Conservation (phyloP, 2,113 vertebrate genomes). For the Felis chaus region DNA sequence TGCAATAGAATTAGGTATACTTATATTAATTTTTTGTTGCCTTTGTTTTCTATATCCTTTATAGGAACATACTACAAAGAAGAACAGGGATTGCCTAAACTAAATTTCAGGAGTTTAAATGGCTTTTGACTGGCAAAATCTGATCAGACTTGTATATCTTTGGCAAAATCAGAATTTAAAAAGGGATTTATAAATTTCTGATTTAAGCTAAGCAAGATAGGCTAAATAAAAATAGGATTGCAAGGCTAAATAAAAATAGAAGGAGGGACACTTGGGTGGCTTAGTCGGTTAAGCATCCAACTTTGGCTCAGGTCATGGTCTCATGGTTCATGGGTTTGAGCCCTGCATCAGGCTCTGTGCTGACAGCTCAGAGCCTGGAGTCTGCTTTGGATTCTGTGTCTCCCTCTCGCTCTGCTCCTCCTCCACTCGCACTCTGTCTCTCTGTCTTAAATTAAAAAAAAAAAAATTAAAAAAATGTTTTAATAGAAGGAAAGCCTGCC, state of each 20-base stretch:
- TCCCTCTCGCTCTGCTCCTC: no score
- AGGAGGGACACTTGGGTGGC: no score
- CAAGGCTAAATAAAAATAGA: no score
- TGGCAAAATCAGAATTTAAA: background rate
- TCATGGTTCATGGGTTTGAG: no score
- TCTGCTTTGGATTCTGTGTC: no score
- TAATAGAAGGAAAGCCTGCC: background rate
- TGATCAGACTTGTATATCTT: background rate
- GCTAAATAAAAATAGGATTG: background rate
- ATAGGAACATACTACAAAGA: background rate
- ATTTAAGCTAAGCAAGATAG: background rate
- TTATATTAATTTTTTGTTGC: background rate
- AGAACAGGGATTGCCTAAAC: background rate
- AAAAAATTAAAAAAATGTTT: no score
- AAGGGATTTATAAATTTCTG: background rate
- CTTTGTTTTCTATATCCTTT: slow-evolving; percentile 24
- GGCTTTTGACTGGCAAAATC: background rate
- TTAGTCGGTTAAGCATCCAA: no score
- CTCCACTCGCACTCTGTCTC: no score
- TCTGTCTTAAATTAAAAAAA: no score
- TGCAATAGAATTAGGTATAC: background rate
- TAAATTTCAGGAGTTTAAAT: background rate
- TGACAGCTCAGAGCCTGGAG: no score
- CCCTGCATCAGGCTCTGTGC: no score
- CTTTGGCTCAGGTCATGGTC: no score